Evolutionary conservation across 2,113 vertebrate genomes (phyloP).

Genomic region (Smithornis capensis): DNA sequence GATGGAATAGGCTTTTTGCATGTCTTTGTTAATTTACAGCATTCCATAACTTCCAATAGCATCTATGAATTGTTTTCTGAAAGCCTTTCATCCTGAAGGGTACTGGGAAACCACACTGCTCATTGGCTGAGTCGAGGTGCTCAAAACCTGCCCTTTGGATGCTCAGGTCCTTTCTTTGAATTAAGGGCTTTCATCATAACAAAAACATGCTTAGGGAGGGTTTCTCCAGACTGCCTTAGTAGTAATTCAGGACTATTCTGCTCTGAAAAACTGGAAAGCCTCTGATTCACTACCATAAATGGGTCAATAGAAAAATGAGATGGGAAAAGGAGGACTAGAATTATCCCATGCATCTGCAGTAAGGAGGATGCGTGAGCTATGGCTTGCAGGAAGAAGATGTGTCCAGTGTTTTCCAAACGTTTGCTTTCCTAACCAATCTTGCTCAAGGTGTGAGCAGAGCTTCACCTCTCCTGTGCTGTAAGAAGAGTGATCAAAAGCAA

Average conservation of each 20-base stretch:
- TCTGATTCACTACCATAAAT: not conserved
- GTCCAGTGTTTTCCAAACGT: not conserved
- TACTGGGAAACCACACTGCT: not conserved
- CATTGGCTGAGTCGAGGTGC: not conserved
- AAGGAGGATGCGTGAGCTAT: not conserved
- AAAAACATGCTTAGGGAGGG: not conserved
- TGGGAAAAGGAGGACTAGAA: not conserved
- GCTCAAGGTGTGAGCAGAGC: not conserved
- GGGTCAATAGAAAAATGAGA: not conserved
- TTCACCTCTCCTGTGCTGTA: not conserved
- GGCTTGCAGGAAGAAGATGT: not conserved
- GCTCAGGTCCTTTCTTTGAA: not conserved
- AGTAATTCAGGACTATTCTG: not conserved
- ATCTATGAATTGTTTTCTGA: not conserved
- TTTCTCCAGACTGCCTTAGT: not conserved
- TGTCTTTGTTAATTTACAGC: constrained; percentile 8
- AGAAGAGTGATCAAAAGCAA: constrained; percentile 15
- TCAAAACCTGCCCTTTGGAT: not conserved
- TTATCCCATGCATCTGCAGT: not conserved
- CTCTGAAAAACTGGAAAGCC: constrained; percentile 13
- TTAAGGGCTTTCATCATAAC: not conserved
- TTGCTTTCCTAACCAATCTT: not conserved
- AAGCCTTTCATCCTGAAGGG: constrained; percentile 9
- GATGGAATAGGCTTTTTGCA: not conserved
- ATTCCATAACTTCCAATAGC: not conserved